Evolutionary conservation across 2,797 vertebrate species (phyloP).

Genomic region (Gallinago solitaria): DNA sequence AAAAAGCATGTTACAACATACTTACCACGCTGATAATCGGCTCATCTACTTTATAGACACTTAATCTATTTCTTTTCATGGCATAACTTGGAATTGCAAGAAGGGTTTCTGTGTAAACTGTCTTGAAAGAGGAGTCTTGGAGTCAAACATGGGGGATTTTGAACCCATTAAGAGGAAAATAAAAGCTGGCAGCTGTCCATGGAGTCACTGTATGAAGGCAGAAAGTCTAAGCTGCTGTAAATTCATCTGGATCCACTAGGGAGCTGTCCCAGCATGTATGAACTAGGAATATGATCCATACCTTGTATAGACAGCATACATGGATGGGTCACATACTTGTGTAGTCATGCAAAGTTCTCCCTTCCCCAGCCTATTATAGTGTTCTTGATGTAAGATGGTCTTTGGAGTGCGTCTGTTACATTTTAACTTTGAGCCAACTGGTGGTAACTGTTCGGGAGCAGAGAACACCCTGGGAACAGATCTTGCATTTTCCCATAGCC

Average conservation of each 20-base stretch:
- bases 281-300: not conserved
- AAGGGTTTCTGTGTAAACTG: not conserved
- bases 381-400: not conserved
- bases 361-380: not conserved
- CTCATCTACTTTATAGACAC: not conserved
- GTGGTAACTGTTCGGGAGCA: not conserved
- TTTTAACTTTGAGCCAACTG: not conserved
- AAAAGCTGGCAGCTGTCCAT: not conserved
- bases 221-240: not conserved
- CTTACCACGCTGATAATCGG: not conserved
- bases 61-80: not conserved
- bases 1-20: not conserved
- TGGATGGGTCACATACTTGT: not conserved
- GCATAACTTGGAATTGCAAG: not conserved
- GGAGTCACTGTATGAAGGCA: not conserved
- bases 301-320: not conserved
- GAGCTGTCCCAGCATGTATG: not conserved
- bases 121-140: not conserved
- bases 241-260: not conserved
- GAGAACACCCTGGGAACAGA: not conserved
- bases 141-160: not conserved
- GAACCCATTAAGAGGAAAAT: not conserved
- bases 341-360: not conserved
- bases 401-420: not conserved
- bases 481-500: not conserved